Evolutionary conservation across 2,797 vertebrate genomes (phyloP), one percentile per base, ranked within the genome.

Genomic region (Brotula barbata): DNA sequence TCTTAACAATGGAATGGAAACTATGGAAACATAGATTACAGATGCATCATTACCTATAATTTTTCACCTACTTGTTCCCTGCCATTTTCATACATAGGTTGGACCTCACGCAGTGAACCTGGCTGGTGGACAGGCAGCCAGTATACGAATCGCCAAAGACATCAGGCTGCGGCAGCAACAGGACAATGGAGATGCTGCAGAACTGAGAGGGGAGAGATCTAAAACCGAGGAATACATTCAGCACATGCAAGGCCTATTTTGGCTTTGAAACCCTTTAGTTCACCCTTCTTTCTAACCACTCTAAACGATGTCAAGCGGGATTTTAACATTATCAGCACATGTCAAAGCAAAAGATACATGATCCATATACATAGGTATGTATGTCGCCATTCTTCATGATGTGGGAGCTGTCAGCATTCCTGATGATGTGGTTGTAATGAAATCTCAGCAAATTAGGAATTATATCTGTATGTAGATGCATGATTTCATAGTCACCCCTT

Each of bases 41-140:
- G 1, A 0, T 11, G 33, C n/a, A n/a, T n/a, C n/a, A n/a, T 28
- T 4, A 28, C 4, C 25, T 28, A 8, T 28, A 8, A 28, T 8
- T 28, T 8, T 8, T 28, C 1, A 0, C 6, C 23, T 1, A 3
- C 9, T 20, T 16, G 3, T 28, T 55, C 61, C 49, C 2, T 22
- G 0, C 16, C 31, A 53, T 16, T 36, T 41, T 46, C 8, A 16
- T 15, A 12, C 17, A 37, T 76, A 93, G 92, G 80, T 93, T 25
- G 92, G 92, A 55, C 91, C 92, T 77, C 92, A 93, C 73, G 91
- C 92, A 7, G 85, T 93, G 8, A 93, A 93, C 76, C 80, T 93
- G 23, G 92, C 92, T 12, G 92, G 92, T 0, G 92, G 91, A 64
- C 92, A 92, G 67, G 92, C 91, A 15, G 88, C 91, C 21, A 88